Conservation (phyloP, 2,888 invertebrate species). For the Apamea monoglypha region DNA sequence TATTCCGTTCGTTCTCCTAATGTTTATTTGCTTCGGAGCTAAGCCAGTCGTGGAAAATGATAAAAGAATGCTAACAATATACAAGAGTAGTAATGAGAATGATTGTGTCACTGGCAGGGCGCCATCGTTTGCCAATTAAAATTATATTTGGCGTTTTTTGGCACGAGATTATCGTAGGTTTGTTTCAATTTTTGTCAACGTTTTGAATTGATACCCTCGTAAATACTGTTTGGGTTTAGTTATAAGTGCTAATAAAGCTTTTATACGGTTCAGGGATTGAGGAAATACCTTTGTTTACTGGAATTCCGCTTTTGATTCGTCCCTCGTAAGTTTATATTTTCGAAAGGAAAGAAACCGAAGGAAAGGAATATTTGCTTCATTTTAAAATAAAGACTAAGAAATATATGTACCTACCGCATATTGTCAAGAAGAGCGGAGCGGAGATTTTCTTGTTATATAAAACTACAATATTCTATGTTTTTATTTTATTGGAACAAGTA, state of each 20-base stretch:
- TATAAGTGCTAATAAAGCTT: slow-evolving; percentile 10
- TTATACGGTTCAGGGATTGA: neutral
- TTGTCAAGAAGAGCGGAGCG: neutral
- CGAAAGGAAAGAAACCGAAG: neutral
- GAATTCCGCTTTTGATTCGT: neutral
- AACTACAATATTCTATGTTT: neutral
- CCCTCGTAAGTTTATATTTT: neutral
- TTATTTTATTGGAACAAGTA: neutral
- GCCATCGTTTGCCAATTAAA: slow-evolving; percentile 67
- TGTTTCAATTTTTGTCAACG: slow-evolving; percentile 58
- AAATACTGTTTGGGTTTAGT: slow-evolving; percentile 37
- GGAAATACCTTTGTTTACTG: neutral
- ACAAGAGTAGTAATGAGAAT: slow-evolving; percentile 59
- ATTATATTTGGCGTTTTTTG: slow-evolving; percentile 71
- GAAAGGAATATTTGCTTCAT: neutral
- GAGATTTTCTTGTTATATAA: neutral
- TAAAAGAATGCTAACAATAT: slow-evolving; percentile 62
- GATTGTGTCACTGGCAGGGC: slow-evolving; percentile 58
- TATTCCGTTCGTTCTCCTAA: slow-evolving; percentile 8
- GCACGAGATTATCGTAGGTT: slow-evolving; percentile 56
- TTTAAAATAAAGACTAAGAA: neutral
- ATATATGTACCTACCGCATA: neutral
- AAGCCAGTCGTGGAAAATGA: slow-evolving; percentile 52
- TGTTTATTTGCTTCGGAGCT: slow-evolving; percentile 52
- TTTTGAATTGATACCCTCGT: slow-evolving; percentile 45